phyloP scores from a whole-genome alignment of 1,140 invertebrate genomes.

The Achroia grisella region DNA sequence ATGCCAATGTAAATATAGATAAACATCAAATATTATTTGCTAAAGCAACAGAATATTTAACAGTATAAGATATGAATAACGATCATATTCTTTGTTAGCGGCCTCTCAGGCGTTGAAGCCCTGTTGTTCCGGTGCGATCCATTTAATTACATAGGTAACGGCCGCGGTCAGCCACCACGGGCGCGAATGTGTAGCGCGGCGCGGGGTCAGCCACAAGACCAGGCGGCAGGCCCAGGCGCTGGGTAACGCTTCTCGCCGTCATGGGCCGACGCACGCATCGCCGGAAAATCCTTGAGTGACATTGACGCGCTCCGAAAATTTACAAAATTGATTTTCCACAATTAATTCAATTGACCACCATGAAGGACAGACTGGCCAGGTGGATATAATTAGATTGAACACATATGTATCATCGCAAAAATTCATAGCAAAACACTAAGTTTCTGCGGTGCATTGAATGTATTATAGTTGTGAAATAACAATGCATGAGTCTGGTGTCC shows the following conservation, averaged over 20 bases:
- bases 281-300: constrained; percentile 37
- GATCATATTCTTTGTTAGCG: constrained; percentile 1
- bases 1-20: too few relatives aligned
- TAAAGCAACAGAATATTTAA: too few relatives aligned
- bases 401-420: not conserved
- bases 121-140: constrained; percentile 41
- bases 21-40: too few relatives aligned
- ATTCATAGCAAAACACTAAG: not conserved
- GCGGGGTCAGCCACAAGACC: too few relatives aligned
- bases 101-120: not conserved
- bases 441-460: too few relatives aligned
- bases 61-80: too few relatives aligned
- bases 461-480: not conserved
- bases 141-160: constrained; percentile 33
- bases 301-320: constrained; percentile 28
- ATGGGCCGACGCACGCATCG: constrained; percentile 10
- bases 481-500: not conserved
- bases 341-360: constrained; percentile 31
- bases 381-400: not conserved
- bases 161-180: not conserved
- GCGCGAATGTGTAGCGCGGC: not conserved
- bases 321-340: constrained; percentile 34
- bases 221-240: not conserved
- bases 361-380: constrained; percentile 10
- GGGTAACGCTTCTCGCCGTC: constrained; percentile 2